phyloP scores from a whole-genome alignment of 1,140 invertebrate genomes.

The Cydia amplana region DNA sequence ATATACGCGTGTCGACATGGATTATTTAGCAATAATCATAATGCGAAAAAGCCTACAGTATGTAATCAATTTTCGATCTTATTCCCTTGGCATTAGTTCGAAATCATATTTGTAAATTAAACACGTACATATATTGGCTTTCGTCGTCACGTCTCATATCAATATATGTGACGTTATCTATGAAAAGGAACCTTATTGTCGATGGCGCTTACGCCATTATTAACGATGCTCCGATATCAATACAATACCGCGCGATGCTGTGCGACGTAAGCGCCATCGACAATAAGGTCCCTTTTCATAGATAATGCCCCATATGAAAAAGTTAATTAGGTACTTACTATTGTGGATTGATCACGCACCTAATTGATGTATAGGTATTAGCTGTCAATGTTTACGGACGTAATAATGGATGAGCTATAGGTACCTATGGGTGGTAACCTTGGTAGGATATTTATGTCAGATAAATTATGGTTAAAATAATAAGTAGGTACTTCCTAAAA shows the following conservation, averaged over 20 bases:
- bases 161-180: too few relatives aligned
- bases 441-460: too few relatives aligned
- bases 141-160: neutral
- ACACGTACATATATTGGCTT: neutral
- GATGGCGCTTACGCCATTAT: too few relatives aligned
- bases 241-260: too few relatives aligned
- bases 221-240: too few relatives aligned
- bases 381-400: neutral
- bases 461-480: too few relatives aligned
- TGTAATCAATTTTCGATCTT: neutral
- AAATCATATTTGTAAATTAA: neutral
- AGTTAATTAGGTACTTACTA: slow-evolving; percentile 18
- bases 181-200: too few relatives aligned
- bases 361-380: neutral
- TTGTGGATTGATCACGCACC: slow-evolving; percentile 12
- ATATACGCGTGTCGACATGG: slow-evolving; percentile 1
- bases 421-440: too few relatives aligned
- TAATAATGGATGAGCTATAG: neutral
- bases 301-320: too few relatives aligned
- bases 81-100: neutral
- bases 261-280: too few relatives aligned
- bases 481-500: too few relatives aligned
- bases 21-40: slow-evolving; percentile 29
- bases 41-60: neutral
- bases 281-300: too few relatives aligned